Evolutionary conservation across 1,140 invertebrate genomes (phyloP).

Genomic region (Bombus confusus): DNA sequence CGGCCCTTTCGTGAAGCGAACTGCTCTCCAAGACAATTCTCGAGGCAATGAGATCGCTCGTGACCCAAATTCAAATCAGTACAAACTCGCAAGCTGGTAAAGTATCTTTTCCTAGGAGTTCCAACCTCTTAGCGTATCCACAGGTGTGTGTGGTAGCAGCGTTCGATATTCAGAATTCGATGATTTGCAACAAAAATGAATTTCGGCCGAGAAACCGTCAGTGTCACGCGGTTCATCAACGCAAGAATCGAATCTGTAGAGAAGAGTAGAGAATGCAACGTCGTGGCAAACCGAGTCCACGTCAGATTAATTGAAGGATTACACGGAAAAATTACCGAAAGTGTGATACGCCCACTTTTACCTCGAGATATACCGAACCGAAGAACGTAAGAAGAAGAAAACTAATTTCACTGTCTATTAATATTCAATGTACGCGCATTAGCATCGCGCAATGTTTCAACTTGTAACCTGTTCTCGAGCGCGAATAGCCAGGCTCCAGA

Average conservation of each 20-base stretch:
- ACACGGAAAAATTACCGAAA: not conserved
- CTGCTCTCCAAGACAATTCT: constrained; percentile 63
- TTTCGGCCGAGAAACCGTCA: not conserved
- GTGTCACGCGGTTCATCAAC: not conserved
- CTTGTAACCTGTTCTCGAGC: constrained; percentile 39
- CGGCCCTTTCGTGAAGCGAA: constrained; percentile 53
- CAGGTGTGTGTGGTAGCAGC: not conserved
- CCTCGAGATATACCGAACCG: not conserved
- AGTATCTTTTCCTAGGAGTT: constrained; percentile 25
- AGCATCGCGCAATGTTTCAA: constrained; percentile 48
- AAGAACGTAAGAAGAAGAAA: not conserved
- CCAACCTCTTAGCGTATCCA: not conserved
- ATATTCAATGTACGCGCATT: constrained; percentile 50
- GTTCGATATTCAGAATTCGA: not conserved
- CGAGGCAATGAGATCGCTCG: constrained; percentile 63
- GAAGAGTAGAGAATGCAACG: not conserved
- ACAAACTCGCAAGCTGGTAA: constrained; percentile 43
- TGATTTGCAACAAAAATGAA: not conserved
- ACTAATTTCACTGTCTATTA: constrained; percentile 30
- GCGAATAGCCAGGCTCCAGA: constrained; percentile 8
- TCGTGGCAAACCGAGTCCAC: not conserved
- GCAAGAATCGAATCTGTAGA: not conserved
- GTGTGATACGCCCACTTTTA: not conserved
- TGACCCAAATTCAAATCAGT: constrained; percentile 67
- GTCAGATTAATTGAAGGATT: constrained; percentile 21